Conservation (phyloP, 2,113 vertebrate species). For the Origma solitaria region DNA sequence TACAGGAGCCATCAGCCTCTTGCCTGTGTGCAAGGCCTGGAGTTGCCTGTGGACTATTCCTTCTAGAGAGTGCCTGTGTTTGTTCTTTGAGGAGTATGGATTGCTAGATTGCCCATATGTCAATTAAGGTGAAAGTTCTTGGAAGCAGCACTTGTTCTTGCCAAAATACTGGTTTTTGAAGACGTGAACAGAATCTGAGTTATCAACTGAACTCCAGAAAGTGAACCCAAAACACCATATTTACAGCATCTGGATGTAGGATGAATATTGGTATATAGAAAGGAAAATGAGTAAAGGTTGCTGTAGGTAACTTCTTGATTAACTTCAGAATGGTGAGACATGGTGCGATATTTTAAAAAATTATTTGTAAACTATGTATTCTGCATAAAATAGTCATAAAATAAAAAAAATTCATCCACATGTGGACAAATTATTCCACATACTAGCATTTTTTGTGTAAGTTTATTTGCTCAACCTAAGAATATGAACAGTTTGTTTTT, state of each 20-base stretch:
- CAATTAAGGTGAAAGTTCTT: background rate
- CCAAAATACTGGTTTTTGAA: background rate
- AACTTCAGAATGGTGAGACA: background rate
- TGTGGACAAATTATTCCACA: background rate
- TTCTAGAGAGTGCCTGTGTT: background rate
- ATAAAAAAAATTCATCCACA: too few relatives aligned
- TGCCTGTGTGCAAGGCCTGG: background rate
- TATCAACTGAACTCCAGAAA: background rate
- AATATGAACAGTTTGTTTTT: background rate
- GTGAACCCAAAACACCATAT: background rate
- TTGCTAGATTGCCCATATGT: background rate
- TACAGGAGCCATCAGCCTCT: background rate
- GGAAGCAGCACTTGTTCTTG: background rate
- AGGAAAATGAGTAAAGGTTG: background rate
- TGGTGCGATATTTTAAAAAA: background rate
- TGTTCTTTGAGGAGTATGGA: background rate
- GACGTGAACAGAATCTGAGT: background rate
- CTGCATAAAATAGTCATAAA: background rate
- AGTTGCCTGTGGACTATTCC: background rate
- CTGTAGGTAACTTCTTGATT: background rate
- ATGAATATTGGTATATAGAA: background rate
- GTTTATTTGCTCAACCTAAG: background rate
- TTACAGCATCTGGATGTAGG: background rate
- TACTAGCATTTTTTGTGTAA: background rate
- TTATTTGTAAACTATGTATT: background rate